Evolutionary conservation across 2,797 vertebrate genomes (phyloP).

Genomic region (Pitangus sulphuratus): DNA sequence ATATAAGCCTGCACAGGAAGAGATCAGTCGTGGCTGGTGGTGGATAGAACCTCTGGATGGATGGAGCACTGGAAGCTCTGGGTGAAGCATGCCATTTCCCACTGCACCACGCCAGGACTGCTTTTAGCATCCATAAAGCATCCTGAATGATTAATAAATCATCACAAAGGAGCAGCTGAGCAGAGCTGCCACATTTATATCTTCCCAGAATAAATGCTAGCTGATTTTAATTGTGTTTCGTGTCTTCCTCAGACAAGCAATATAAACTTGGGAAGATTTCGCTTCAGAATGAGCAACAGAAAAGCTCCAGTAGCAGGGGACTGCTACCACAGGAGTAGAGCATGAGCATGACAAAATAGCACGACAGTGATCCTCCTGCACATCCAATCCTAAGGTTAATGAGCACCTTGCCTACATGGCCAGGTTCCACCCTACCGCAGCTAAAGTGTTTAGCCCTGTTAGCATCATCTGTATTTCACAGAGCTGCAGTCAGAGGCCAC

Average conservation of each 20-base stretch:
- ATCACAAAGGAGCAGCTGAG: slow-evolving; percentile 62
- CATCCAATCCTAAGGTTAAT: neutral
- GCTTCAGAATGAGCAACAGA: neutral
- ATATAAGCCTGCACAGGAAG: neutral
- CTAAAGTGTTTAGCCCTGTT: neutral
- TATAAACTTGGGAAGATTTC: neutral
- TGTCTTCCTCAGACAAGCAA: neutral
- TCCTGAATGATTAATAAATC: slow-evolving; percentile 36
- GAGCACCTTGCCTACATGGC: neutral
- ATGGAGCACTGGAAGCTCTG: neutral
- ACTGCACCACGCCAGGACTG: neutral
- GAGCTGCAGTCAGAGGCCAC: neutral
- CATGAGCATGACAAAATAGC: neutral
- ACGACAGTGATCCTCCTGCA: neutral
- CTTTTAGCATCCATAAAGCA: slow-evolving; percentile 34
- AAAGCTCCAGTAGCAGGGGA: neutral
- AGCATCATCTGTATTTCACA: neutral
- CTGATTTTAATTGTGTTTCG: slow-evolving; percentile 19
- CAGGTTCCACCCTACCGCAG: neutral
- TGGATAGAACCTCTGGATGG: neutral
- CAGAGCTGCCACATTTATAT: slow-evolving; percentile 32
- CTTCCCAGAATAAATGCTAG: slow-evolving; percentile 41
- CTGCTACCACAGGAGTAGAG: neutral
- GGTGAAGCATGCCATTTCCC: neutral
- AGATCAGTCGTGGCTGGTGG: neutral